Base-by-base conservation (phyloP, 2,113 vertebrate genomes). In the Mus spicilegus region DNA sequence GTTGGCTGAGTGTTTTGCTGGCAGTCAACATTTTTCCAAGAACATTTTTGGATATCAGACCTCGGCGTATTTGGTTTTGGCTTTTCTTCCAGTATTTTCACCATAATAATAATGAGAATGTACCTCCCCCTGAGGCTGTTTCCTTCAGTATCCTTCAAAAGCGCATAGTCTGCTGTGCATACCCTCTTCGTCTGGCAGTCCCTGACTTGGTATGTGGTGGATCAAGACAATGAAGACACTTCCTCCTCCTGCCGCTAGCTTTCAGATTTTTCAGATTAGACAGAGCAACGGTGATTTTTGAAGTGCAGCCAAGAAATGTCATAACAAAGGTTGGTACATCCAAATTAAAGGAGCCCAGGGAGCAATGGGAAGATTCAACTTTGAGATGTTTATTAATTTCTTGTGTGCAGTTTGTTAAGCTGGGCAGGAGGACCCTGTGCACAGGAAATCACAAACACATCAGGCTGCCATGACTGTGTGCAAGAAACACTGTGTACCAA, bases 1-100 rank as follows among this genome's bases (percentile, higher is more conserved):
- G 96, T 96, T 97, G 95, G 96, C 56, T 77, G 89, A 77, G 54
- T 42, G 24, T 91, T 13, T 36, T 96, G 89, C 69, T 91, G 92
- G 88, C 90, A 84, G 63, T 49, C 49, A 84, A 93, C 91, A 90
- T 70, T 97, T 97, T 96, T 87, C 82, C 93, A 77, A 94, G 58
- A 93, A 58, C 28, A n/a, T 91, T 93, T 94, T 90, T 36, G 92
- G 89, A 63, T 46, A 82, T 56, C 56, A 76, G 33, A 94, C 28
- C 30, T 70, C 63, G 56, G 24, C 28, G 7, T 65, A 94, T 87
- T 94, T 87, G 80, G 63, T 56, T 87, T 72, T 33, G 49, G 4
- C 19, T 91, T 46, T 84, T 30, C 17, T n/a, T 70, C 56, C 39
- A 72, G 7, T 20, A 58, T 20, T 61, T 56, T 93, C 20, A 46